Conservation (phyloP, 2,113 vertebrate genomes). For the Casuarius casuarius region DNA sequence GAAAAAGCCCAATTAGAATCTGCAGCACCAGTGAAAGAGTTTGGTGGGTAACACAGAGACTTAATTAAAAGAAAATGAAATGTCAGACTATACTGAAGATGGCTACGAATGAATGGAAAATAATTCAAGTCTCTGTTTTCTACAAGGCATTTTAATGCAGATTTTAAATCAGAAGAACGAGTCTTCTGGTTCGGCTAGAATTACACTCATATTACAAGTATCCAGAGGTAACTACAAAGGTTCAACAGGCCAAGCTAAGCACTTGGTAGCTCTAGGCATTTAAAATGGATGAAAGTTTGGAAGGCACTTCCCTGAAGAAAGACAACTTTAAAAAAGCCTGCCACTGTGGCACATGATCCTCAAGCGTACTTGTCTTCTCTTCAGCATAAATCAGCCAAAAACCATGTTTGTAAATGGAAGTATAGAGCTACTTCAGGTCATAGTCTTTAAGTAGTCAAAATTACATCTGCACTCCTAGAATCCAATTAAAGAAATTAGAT, state of each 20-base stretch:
- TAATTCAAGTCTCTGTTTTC: not conserved
- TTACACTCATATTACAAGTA: not conserved
- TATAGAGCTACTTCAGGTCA: not conserved
- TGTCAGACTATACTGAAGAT: not conserved
- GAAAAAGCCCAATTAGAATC: not conserved
- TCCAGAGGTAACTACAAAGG: not conserved
- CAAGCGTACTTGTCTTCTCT: not conserved
- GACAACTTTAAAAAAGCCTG: not conserved
- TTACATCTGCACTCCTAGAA: not conserved
- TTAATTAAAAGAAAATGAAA: not conserved
- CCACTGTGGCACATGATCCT: not conserved
- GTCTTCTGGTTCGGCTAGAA: not conserved
- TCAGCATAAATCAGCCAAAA: not conserved
- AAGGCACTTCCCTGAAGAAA: not conserved
- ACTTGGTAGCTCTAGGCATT: not conserved
- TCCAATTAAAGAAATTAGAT: not conserved
- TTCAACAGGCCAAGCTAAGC: not conserved
- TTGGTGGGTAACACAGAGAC: not conserved
- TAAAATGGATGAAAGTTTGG: not conserved
- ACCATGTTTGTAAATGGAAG: not conserved
- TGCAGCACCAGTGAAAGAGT: not conserved
- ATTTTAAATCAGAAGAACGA: not conserved
- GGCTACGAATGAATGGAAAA: not conserved
- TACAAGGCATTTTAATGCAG: not conserved
- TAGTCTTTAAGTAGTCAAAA: not conserved